Conservation (phyloP, 2,888 invertebrate species). For the Ochropleura plecta region DNA sequence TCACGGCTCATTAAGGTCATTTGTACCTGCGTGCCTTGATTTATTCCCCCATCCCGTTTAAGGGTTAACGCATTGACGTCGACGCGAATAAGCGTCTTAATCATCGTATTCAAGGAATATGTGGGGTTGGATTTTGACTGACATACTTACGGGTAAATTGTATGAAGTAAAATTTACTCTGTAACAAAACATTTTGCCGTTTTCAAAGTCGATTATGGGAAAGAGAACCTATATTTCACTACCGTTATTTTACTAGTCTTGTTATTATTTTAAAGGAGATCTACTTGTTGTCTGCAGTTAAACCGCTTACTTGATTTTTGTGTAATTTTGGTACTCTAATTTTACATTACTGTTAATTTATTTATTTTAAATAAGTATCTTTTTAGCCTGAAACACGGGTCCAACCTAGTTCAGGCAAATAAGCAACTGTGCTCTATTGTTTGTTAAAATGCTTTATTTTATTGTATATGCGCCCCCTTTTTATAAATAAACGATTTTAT, state of each 20-base stretch:
- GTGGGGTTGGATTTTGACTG: neutral
- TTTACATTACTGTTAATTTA: too few relatives aligned
- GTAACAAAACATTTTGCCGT: neutral
- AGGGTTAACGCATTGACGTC: slow-evolving; percentile 35
- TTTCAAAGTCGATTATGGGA: neutral
- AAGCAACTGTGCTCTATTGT: too few relatives aligned
- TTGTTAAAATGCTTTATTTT: too few relatives aligned
- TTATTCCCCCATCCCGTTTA: slow-evolving; percentile 51
- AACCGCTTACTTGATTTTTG: too few relatives aligned
- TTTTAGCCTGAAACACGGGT: too few relatives aligned
- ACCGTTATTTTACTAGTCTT: neutral
- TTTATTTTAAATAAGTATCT: too few relatives aligned
- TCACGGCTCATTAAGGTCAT: slow-evolving; percentile 62
- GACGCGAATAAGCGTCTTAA: slow-evolving; percentile 42
- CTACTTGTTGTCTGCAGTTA: too few relatives aligned
- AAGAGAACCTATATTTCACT: neutral
- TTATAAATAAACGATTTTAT: too few relatives aligned
- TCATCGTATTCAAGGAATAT: slow-evolving; percentile 24
- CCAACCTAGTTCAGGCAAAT: too few relatives aligned
- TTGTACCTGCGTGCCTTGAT: slow-evolving; percentile 58
- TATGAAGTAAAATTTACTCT: neutral
- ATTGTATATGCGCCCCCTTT: too few relatives aligned
- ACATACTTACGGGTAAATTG: neutral
- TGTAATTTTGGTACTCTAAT: too few relatives aligned
- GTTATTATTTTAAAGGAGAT: neutral